Base-by-base conservation (phyloP, 2,113 vertebrate genomes). In the Notechis scutatus region DNA sequence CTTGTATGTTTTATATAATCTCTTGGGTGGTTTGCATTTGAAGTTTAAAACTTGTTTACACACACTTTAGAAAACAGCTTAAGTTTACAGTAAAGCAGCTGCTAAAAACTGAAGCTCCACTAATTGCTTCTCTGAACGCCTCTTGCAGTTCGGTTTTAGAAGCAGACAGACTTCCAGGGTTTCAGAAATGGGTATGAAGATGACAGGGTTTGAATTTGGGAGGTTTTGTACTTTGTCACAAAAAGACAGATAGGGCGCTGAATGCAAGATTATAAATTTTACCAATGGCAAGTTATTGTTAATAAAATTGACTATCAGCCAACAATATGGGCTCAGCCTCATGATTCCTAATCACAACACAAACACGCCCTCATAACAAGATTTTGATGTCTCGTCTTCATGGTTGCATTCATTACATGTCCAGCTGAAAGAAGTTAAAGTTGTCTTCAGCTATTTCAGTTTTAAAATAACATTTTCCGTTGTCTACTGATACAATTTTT, bases 21-120 rank as follows among this genome's bases (percentile, higher is more conserved):
- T 96, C 88, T 0, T 94, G 93, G 91, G 95, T 96, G 96, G 94
- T 54, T 97, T 92, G 57, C 94, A 94, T 94, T 96, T 95, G 94
- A 92, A 96, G 64, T 93, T 92, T 95, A 90, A 93, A 92, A 94
- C n/a, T 96, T 92, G 93, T 74, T 96, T 95, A 93, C 64, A 88
- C 86, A 86, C 64, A 92, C 50, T 88, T 93, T 61, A 95, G 89
- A 89, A 91, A 95, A 96, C 93, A 95, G 88, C 91, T 95, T 95
- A 85, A 87, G 91, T 94, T 96, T 96, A 94, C 26, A 91, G 85
- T 61, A 95, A 95, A 93, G 85, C 95, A 94, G 92, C 88, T 86
- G 90, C 91, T 91, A 94, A 87, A 97, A 94, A 95, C 91, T 94
- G 93, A 69, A 92, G 88, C 50, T 5, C 94, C 56, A 92, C 34